Evolutionary conservation across 2,113 vertebrate genomes (phyloP), one percentile per base, ranked within the genome.

Genomic region (Salvelinus sp.): DNA sequence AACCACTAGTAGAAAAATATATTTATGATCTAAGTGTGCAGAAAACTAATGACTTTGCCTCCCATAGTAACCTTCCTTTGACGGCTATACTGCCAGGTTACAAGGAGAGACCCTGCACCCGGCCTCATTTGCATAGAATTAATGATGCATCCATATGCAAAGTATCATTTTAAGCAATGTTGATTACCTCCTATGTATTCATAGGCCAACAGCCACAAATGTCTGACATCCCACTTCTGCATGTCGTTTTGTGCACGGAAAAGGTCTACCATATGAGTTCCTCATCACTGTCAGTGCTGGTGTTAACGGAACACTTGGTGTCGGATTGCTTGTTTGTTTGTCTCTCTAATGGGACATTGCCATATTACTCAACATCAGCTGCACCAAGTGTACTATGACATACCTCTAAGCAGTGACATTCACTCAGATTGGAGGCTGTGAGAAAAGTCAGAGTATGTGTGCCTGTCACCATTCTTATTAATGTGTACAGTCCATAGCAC

Each of bases 81-180:
- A 92, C 90, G 87, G 88, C 88, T 86, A 88, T 88, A 88, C 85
- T 83, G 85, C 83, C 82, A 84, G 88, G 89, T 89, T 91, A 88
- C 87, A 89, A 90, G 87, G 89, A 88, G 86, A 92, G 88, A 90
- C 87, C 82, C 88, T 77, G 81, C 88, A 77, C 81, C 44, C 85
- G 72, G 79, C 79, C 85, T 90, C 89, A 92, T 93, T 92, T 93
- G 88, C 91, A 93, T 91, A 82, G 72, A 90, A 92, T 93, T 92
- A 94, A 93, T 91, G 88, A 90, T 83, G 89, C 90, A 87, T 93
- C 89, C 87, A 92, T 92, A 93, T 93, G 92, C 91, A 93, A 92
- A 92, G 92, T 79, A 88, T 90, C 87, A 90, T 92, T 92, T 90
- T 93, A 92, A 93, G 92, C 90, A 92, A 88, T 82, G 88, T 89